Evolutionary conservation across 2,113 vertebrate species (phyloP).

Genomic region (Strix uralensis): DNA sequence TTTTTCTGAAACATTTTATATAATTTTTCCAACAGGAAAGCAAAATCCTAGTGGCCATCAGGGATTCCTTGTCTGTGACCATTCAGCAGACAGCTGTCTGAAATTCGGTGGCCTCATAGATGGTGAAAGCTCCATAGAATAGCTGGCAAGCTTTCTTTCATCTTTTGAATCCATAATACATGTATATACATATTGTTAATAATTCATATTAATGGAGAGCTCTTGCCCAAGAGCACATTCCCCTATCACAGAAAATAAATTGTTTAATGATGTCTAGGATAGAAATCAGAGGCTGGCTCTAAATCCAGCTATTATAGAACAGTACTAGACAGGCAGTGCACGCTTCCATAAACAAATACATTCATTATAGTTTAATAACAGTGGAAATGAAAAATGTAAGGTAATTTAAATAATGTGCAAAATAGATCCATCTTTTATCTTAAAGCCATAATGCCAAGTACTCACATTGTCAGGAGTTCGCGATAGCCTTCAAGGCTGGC

Average conservation of each 20-base stretch:
- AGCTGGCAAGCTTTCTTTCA: neutral
- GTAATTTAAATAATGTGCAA: constrained; percentile 19
- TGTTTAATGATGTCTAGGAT: constrained; percentile 36
- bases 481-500: neutral
- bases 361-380: constrained; percentile 23
- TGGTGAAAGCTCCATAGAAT: neutral
- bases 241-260: constrained; percentile 47
- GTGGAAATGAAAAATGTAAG: neutral
- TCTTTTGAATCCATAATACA: constrained; percentile 48
- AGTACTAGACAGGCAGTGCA: neutral
- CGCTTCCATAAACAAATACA: constrained; percentile 40
- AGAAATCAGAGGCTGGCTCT: constrained; percentile 4
- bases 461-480: neutral
- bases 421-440: neutral
- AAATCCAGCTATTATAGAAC: constrained; percentile 18
- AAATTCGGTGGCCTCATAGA: neutral
- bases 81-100: neutral
- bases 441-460: neutral
- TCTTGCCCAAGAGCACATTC: constrained; percentile 34
- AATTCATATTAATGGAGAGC: constrained; percentile 51
- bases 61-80: neutral
- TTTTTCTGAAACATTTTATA: neutral
- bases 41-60: neutral
- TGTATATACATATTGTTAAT: constrained; percentile 53
- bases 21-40: neutral